Evolutionary conservation across 23 tunicate species (phyloP).

Genomic region (Ascidia mentula): DNA sequence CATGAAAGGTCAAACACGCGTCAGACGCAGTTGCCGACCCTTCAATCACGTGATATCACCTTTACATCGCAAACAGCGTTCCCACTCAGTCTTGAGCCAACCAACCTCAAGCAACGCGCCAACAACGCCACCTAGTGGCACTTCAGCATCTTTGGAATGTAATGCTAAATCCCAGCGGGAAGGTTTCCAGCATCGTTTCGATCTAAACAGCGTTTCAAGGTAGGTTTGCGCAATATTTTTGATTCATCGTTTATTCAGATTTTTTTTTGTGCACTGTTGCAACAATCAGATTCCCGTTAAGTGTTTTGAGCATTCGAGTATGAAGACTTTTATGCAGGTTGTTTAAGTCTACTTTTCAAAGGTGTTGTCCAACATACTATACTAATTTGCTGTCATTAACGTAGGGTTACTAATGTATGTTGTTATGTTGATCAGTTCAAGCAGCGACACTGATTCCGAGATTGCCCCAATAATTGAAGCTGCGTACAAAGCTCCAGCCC

Average conservation of each 20-base stretch:
- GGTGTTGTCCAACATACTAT: too few relatives aligned
- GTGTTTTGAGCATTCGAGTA: too few relatives aligned
- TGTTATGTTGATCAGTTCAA: too few relatives aligned
- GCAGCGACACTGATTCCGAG: neutral
- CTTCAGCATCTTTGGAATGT: neutral
- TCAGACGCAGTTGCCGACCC: neutral
- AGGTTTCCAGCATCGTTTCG: neutral
- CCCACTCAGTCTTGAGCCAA: neutral
- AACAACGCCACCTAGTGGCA: slow-evolving; percentile 1
- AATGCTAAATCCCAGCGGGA: neutral
- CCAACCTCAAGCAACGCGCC: neutral
- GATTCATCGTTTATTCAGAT: too few relatives aligned
- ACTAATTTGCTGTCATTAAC: too few relatives aligned
- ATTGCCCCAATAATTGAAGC: neutral
- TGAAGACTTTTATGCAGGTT: too few relatives aligned
- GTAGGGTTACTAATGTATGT: too few relatives aligned
- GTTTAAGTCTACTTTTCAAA: too few relatives aligned
- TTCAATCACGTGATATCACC: neutral
- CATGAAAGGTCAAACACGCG: slow-evolving; percentile 19
- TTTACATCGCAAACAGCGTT: neutral
- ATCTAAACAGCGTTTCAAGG: neutral
- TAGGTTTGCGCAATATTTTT: neutral
- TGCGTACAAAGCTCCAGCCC: neutral
- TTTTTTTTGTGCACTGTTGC: too few relatives aligned
- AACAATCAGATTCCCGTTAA: too few relatives aligned